phyloP scores from a whole-genome alignment of 2,888 invertebrate genomes.

The Epistrophella euchroma region DNA sequence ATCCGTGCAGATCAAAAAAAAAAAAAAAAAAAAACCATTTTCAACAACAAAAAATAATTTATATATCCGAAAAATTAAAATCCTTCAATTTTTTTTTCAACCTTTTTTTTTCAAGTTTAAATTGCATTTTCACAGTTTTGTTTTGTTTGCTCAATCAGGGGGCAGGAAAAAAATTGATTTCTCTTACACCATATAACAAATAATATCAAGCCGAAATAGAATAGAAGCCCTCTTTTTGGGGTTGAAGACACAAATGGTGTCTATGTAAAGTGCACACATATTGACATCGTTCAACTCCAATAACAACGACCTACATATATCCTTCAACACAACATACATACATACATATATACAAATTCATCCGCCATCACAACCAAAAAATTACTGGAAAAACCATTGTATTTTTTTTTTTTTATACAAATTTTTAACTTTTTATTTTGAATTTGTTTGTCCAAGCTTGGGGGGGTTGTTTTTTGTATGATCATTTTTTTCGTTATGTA shows the following conservation, averaged over 20 bases:
- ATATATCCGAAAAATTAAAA: slow-evolving; percentile 5
- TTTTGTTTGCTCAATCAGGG: slow-evolving; percentile 15
- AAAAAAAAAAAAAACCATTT: no score
- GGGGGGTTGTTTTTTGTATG: background rate
- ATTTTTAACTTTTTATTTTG: background rate
- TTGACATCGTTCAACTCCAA: slow-evolving; percentile 9
- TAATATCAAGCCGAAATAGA: background rate
- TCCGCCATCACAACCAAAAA: background rate
- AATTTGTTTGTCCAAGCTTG: background rate
- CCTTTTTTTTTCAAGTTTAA: slow-evolving; percentile 5
- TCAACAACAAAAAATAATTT: slow-evolving; percentile 22
- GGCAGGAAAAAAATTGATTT: background rate
- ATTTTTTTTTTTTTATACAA: background rate
- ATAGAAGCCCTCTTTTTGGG: background rate
- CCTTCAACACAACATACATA: background rate
- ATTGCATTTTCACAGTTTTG: slow-evolving; percentile 11
- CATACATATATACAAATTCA: no score
- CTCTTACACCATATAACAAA: background rate
- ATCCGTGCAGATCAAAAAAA: slow-evolving; percentile 24
- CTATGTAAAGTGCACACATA: slow-evolving; percentile 4
- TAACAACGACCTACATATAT: background rate
- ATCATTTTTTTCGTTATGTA: background rate
- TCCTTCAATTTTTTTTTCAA: slow-evolving; percentile 1
- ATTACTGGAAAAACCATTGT: background rate
- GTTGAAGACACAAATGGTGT: background rate